These are phyloP conservation scores for Coranthus polyacanthus DNA, from an alignment of 2,797 vertebrate species.

Conservation along the genomic window DNA sequence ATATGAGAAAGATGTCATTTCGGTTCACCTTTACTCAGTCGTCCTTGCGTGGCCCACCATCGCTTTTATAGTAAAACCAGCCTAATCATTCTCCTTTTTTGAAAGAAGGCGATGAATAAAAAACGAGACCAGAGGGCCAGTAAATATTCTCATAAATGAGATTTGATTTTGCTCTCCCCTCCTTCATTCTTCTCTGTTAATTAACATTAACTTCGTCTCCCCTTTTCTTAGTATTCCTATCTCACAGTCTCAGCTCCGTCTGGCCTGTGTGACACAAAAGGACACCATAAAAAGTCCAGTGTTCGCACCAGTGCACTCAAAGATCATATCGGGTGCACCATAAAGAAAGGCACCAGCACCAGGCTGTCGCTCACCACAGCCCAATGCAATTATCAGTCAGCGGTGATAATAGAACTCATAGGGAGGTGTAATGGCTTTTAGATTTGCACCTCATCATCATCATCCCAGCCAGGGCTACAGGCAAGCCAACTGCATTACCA, in stretches of 20 bases:
- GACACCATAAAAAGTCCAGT: conserved; percentile 71
- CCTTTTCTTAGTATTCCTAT: conserved; percentile 64
- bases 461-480: conserved; percentile 52
- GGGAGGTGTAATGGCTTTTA: conserved; percentile 80
- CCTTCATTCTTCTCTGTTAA: conserved; percentile 76
- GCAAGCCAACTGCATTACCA: conserved; percentile 51
- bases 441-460: conserved; percentile 81
- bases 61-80: conserved; percentile 63
- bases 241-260: conserved; percentile 65
- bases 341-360: conserved; percentile 64
- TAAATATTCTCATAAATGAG: conserved; percentile 79
- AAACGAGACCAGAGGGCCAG: conserved; percentile 61
- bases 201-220: conserved; percentile 73
- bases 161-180: conserved; percentile 66
- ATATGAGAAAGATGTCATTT: conserved; percentile 53
- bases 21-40: conserved; percentile 53
- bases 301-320: conserved; percentile 66
- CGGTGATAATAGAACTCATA: conserved; percentile 78
- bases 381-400: conserved; percentile 78
- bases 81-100: conserved; percentile 46
- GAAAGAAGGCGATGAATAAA: conserved; percentile 61
- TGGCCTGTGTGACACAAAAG: conserved; percentile 74
- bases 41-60: conserved; percentile 61
- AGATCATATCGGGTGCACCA: conserved; percentile 73
- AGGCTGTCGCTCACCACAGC: conserved; percentile 61